phyloP scores from a whole-genome alignment of 2,797 vertebrate species.

The Peromyscus eremicus region DNA sequence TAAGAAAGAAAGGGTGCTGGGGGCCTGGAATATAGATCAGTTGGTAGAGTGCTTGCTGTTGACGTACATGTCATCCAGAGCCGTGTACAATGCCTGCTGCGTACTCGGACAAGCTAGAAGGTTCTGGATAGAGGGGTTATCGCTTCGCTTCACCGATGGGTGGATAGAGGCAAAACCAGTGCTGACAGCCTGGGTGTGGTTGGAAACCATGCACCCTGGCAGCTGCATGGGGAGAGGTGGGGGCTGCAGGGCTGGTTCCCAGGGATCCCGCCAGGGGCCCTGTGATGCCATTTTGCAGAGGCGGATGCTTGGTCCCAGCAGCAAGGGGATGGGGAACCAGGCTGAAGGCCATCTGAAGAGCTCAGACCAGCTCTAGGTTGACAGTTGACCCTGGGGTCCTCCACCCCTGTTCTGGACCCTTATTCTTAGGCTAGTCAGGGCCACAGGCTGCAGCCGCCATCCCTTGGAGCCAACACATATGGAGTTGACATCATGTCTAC shows the following conservation, averaged over 20 bases:
- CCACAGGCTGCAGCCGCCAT: background rate
- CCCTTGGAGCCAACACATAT: conserved; percentile 35
- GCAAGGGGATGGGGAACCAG: background rate
- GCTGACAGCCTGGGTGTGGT: accelerated
- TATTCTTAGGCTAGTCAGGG: background rate
- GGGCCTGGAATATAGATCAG: background rate
- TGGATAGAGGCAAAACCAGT: background rate
- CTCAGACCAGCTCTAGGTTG: background rate
- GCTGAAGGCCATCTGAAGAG: background rate
- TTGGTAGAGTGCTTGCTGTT: background rate
- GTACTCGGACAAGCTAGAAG: background rate
- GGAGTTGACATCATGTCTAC: conserved; percentile 72
- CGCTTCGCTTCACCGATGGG: background rate
- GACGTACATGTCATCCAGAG: background rate
- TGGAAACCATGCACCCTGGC: accelerated
- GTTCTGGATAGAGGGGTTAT: background rate
- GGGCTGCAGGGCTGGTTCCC: background rate
- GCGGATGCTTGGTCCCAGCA: background rate
- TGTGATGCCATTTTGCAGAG: background rate
- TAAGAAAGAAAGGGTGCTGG: background rate
- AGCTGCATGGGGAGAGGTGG: background rate
- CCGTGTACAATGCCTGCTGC: background rate
- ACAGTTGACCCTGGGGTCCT: background rate
- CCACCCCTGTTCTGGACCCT: background rate
- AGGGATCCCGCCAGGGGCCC: background rate